Evolutionary conservation across 1,140 invertebrate genomes (phyloP).

Genomic region (Acromyrmex heyeri): DNA sequence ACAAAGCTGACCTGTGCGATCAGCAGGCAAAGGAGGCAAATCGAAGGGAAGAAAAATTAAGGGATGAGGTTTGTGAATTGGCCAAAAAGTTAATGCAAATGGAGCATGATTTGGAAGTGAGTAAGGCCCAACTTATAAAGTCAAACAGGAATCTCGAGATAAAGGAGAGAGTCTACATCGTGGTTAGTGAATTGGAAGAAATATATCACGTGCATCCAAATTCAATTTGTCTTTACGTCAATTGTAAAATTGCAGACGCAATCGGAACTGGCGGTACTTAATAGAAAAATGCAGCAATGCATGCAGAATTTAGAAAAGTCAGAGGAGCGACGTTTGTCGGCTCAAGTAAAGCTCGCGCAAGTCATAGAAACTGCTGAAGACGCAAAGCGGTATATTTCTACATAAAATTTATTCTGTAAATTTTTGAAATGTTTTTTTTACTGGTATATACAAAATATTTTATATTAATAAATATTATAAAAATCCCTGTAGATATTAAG

Average conservation of each 20-base stretch:
- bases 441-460: background rate
- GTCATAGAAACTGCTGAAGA: slow-evolving; percentile 93
- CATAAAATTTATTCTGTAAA: slow-evolving; percentile 1
- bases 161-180: slow-evolving; percentile 88
- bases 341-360: slow-evolving; percentile 91
- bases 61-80: slow-evolving; percentile 90
- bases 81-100: slow-evolving; percentile 90
- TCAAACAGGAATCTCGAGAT: slow-evolving; percentile 89
- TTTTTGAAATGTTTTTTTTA: background rate
- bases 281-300: slow-evolving; percentile 92
- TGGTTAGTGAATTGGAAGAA: slow-evolving; percentile 84
- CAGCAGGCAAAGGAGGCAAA: slow-evolving; percentile 90
- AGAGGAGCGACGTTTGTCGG: slow-evolving; percentile 91
- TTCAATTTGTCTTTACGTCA: background rate
- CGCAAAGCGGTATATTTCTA: slow-evolving; percentile 90
- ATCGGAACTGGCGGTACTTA: slow-evolving; percentile 91
- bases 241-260: slow-evolving; percentile 88
- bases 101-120: slow-evolving; percentile 89
- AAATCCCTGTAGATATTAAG: background rate
- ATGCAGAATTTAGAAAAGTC: slow-evolving; percentile 93
- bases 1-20: slow-evolving; percentile 91
- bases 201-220: background rate
- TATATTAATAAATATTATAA: background rate
- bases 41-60: slow-evolving; percentile 89
- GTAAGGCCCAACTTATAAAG: slow-evolving; percentile 88